Evolutionary conservation across 2,888 invertebrate genomes (phyloP).

Genomic region (Eupeodes latifasciatus): DNA sequence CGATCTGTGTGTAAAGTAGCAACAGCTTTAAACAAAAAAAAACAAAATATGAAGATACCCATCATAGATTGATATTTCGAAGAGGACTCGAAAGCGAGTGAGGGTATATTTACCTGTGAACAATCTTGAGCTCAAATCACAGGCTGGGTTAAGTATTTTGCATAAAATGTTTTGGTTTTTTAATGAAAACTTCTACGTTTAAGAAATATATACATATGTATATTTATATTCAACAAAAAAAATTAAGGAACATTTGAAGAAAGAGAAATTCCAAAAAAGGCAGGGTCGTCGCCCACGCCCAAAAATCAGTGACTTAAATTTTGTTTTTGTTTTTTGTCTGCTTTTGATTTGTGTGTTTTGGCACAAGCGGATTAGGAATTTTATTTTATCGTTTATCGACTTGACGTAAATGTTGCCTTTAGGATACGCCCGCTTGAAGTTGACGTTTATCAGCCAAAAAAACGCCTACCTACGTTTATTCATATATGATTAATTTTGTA

Average conservation of each 20-base stretch:
- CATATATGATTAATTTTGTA: conserved; percentile 6
- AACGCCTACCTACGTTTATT: conserved; percentile 5
- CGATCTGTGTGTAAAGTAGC: conserved; percentile 24
- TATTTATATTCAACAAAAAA: background rate
- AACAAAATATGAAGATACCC: background rate
- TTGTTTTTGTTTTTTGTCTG: background rate
- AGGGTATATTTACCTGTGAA: background rate
- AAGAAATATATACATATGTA: background rate
- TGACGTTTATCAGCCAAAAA: background rate
- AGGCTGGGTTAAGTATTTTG: conserved; percentile 52
- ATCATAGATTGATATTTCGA: conserved; percentile 17
- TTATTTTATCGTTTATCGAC: conserved; percentile 46
- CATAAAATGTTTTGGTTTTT: conserved; percentile 44
- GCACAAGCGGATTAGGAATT: conserved; percentile 59
- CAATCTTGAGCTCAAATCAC: conserved; percentile 47
- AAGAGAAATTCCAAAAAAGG: conserved; percentile 63
- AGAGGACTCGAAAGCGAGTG: conserved; percentile 31
- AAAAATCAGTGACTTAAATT: background rate
- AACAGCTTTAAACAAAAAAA: background rate
- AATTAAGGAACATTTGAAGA: conserved; percentile 15
- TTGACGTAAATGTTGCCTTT: conserved; percentile 21
- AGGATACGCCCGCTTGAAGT: conserved; percentile 15
- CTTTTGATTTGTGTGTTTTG: conserved; percentile 28
- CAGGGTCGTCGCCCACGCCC: conserved; percentile 48
- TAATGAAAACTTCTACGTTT: background rate